A percentile compares a stretch with the other conserved stretches of the same genome.
phyloP scores from a whole-genome alignment of 2,113 vertebrate genomes.

The Corythornis cristatus region DNA sequence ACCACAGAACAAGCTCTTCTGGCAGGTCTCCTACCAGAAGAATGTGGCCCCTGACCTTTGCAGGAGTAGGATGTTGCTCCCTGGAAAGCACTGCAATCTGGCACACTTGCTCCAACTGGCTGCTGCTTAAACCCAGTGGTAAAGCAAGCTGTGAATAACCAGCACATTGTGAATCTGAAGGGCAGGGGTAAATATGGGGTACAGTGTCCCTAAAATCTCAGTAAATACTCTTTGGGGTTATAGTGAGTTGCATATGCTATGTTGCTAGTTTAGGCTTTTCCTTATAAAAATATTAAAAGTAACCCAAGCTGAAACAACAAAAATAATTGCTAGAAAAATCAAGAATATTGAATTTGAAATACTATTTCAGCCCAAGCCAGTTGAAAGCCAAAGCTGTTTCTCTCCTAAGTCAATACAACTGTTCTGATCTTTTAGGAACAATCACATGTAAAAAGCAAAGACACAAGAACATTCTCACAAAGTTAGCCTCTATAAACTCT shows the following conservation, averaged over 20 bases:
- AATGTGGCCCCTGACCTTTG: conserved; percentile 62
- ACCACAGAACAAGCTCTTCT: conserved; percentile 32
- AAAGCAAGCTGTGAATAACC: background rate
- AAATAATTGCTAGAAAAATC: background rate
- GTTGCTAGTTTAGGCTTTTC: background rate
- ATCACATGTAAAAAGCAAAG: background rate
- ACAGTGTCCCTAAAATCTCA: background rate
- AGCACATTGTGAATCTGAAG: background rate
- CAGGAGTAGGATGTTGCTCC: background rate
- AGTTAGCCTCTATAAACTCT: background rate
- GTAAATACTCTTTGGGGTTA: background rate
- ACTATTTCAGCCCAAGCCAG: background rate
- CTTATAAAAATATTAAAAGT: background rate
- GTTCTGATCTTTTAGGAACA: background rate
- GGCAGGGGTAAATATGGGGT: background rate
- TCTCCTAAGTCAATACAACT: background rate
- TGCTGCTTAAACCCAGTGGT: background rate
- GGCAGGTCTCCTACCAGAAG: conserved; percentile 47
- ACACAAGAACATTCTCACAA: background rate
- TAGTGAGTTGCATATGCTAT: background rate
- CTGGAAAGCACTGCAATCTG: background rate
- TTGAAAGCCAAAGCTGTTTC: background rate
- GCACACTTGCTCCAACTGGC: background rate
- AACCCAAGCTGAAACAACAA: background rate
- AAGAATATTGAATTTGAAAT: background rate